phyloP scores from a whole-genome alignment of 2,797 vertebrate species.

The Trachurus trachurus region DNA sequence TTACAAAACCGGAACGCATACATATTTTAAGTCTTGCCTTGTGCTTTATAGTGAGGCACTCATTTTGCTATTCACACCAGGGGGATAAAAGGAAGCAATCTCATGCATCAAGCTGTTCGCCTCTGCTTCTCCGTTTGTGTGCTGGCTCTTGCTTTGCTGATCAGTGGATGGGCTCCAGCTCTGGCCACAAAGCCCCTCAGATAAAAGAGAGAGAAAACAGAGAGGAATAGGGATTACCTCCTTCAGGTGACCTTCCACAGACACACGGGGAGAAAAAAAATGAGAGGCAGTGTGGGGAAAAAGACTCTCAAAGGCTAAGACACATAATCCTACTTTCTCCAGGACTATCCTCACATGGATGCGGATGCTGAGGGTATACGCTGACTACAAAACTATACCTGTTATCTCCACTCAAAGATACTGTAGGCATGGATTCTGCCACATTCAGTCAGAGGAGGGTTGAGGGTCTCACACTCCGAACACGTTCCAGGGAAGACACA shows the following conservation, averaged over 20 bases:
- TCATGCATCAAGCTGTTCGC: constrained; percentile 65
- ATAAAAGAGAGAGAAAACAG: constrained; percentile 75
- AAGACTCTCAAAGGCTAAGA: constrained; percentile 73
- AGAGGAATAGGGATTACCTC: constrained; percentile 82
- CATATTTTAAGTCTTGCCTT: constrained; percentile 73
- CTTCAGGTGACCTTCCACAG: constrained; percentile 84
- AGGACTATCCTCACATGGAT: constrained; percentile 59
- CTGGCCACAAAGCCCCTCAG: constrained; percentile 75
- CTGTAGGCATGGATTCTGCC: constrained; percentile 64
- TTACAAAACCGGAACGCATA: constrained; percentile 69
- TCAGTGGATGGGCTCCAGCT: constrained; percentile 68
- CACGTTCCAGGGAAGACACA: constrained; percentile 46
- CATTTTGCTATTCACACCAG: constrained; percentile 75
- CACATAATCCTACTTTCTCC: constrained; percentile 78
- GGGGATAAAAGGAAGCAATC: constrained; percentile 78
- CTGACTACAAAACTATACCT: constrained; percentile 59
- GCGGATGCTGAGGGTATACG: constrained; percentile 56
- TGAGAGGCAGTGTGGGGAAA: constrained; percentile 56
- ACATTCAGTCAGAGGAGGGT: constrained; percentile 62
- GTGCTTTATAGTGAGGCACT: constrained; percentile 60
- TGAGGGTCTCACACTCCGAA: constrained; percentile 35
- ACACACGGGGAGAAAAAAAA: constrained; percentile 43
- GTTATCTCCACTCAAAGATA: constrained; percentile 71
- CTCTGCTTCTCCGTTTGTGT: constrained; percentile 60
- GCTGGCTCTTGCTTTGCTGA: constrained; percentile 65